Evolutionary conservation across 2,797 vertebrate species (phyloP).

Genomic region (Tolypeutes matacus): DNA sequence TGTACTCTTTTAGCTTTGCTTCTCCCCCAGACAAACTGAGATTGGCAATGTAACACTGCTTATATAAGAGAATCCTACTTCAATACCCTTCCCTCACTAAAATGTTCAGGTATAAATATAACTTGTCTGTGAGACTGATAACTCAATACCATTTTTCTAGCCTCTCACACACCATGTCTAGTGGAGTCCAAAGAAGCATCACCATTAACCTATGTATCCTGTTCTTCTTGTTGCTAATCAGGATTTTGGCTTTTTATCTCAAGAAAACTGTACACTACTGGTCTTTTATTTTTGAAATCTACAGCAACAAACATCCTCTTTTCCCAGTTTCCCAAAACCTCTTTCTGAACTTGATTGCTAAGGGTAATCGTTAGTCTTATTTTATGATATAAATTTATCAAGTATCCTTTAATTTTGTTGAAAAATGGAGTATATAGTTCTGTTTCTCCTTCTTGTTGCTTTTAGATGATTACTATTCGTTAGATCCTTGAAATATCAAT

Average conservation of each 20-base stretch:
- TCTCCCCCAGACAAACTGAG: neutral
- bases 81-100: neutral
- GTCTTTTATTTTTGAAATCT: neutral
- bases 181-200: neutral
- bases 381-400: neutral
- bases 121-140: neutral
- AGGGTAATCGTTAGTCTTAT: neutral
- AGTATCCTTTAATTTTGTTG: neutral
- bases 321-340: neutral
- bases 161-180: neutral
- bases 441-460: constrained; percentile 14
- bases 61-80: neutral
- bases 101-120: neutral
- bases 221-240: neutral
- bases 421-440: neutral
- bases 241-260: neutral
- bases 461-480: neutral
- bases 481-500: neutral
- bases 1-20: neutral
- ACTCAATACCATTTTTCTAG: neutral
- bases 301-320: neutral
- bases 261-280: neutral
- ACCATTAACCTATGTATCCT: neutral
- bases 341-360: neutral
- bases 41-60: neutral